Percentiles rank a stretch among this genome's conserved stretches.
Conservation (phyloP, 2,797 vertebrate species). For the Astyanax mexicanus region DNA sequence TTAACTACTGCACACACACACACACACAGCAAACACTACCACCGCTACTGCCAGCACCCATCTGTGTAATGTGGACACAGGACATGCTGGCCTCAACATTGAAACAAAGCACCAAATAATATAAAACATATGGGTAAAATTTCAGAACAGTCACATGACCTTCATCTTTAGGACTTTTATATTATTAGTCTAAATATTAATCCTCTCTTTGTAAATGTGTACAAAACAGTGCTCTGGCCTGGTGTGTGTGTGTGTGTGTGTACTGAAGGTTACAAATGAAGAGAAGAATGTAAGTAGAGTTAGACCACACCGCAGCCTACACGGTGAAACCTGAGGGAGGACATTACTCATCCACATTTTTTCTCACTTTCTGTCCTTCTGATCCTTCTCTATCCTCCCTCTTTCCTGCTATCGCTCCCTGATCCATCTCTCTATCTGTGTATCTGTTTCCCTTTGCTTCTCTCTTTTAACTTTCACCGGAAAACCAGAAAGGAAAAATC, state of each 20-base stretch:
- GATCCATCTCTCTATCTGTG: neutral
- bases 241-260: neutral
- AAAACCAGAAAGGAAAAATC: constrained; percentile 28
- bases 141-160: constrained; percentile 23
- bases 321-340: constrained; percentile 16
- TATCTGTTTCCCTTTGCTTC: neutral
- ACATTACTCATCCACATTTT: neutral
- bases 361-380: neutral
- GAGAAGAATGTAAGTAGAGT: constrained; percentile 3
- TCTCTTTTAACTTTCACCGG: neutral
- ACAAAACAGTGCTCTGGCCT: constrained; percentile 35
- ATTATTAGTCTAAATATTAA: constrained; percentile 41
- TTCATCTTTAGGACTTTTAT: neutral
- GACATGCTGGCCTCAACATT: neutral
- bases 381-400: neutral
- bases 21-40: neutral
- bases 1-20: neutral
- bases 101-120: neutral
- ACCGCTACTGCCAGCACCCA: constrained; percentile 1
- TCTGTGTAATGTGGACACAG: neutral
- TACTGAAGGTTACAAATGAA: constrained; percentile 11
- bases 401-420: neutral
- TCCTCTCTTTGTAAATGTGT: constrained; percentile 32
- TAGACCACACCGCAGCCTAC: constrained; percentile 2
- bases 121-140: neutral